Base-by-base conservation (phyloP, 1,140 invertebrate genomes). In the Sinella curviseta region DNA sequence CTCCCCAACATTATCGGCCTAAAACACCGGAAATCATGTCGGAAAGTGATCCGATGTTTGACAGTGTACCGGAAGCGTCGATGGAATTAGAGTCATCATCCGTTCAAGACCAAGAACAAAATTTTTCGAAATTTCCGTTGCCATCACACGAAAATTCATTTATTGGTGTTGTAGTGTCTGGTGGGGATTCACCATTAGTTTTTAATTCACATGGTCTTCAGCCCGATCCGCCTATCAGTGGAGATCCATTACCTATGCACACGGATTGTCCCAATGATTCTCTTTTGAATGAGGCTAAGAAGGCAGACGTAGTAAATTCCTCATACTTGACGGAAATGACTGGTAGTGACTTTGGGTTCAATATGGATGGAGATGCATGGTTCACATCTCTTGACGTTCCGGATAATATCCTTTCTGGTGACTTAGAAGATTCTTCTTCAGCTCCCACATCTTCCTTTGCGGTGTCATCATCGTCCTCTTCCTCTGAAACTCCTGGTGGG, bases 11-110 rank as follows among this genome's bases (percentile, higher is more conserved):
- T 76, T 80, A 78, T 75, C 70, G 78, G 67, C 81, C 78, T 36
- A 82, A 82, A 78, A 78, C 81, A 34, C 77, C 78, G 57, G 78
- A 82, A 36, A 70, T 70, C 28, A 70, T 70, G 12, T 70, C 65
- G 65, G 65, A 33, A 3, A 70, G 31, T 70, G 65, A 70, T n/a
- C 28, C 65, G 31, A 70, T 70, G 65, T 70, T 70, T 70, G 65
- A 70, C 8, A 70, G 65, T 70, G 12, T 33, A 2, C 26, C 65
- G 31, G 2, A 31, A n/a, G 24, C 65, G 12, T 31, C 65, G 12
- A 8, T 70, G 65, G 65, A 70, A 31, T 8, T 70, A 70, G 65
- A 70, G 28, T 30, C 65, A 70, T 39, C 74, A 12, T 14, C 14
- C 3, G 39, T 31, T 39, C 33, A 36, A n/a, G 33, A 36, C 1